A percentile compares a stretch with the other conserved stretches of the same genome.
Evolutionary conservation across 2,888 invertebrate genomes (phyloP).

Genomic region (Tachystola acroxantha): DNA sequence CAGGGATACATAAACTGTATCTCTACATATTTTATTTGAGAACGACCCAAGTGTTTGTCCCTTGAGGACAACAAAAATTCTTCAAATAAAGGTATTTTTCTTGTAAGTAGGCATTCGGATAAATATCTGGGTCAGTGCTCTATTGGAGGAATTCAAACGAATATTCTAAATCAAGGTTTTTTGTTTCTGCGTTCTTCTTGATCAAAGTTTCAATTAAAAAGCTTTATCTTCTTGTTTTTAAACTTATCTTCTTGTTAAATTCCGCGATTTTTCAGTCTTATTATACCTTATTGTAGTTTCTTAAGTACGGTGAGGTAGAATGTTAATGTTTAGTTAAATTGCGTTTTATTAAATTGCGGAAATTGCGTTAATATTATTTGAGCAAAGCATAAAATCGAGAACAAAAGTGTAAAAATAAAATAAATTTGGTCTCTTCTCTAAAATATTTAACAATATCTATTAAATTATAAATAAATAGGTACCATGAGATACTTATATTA

Average conservation of each 20-base stretch:
- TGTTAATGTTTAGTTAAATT: too few species aligned
- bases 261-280: background rate
- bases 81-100: too few species aligned
- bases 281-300: too few species aligned
- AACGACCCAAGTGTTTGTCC: background rate
- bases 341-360: too few species aligned
- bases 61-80: constrained; percentile 1
- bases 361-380: too few species aligned
- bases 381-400: too few species aligned
- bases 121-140: background rate
- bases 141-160: background rate
- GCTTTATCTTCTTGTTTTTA: background rate
- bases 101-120: background rate
- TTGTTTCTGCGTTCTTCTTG: background rate
- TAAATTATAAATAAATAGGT: too few species aligned
- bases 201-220: constrained; percentile 2
- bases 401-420: too few species aligned
- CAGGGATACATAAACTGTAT: background rate
- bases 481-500: too few species aligned
- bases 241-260: background rate
- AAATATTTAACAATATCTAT: too few species aligned
- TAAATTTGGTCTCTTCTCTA: too few species aligned
- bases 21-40: background rate
- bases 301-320: too few species aligned
- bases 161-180: background rate